Conservation (phyloP, 2,113 vertebrate genomes). For the Cygnus buccinator region DNA sequence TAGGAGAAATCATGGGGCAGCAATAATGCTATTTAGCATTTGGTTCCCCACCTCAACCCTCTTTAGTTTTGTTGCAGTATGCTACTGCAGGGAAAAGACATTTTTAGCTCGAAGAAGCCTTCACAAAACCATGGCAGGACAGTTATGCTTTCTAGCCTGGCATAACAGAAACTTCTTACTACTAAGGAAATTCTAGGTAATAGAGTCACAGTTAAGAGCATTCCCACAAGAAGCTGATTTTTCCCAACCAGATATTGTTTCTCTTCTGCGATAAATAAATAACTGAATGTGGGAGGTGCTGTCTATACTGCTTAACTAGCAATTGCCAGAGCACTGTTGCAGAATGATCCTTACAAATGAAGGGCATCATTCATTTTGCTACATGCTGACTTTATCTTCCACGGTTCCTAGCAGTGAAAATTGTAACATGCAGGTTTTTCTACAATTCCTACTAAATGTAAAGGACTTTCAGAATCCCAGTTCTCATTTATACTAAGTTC, state of each 20-base stretch:
- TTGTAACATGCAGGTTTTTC: neutral
- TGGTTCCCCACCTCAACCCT: neutral
- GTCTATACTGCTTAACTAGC: neutral
- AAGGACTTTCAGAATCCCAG: neutral
- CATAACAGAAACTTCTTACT: neutral
- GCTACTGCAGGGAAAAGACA: neutral
- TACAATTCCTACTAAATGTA: neutral
- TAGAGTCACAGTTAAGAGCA: neutral
- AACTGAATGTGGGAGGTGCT: neutral
- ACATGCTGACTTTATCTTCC: neutral
- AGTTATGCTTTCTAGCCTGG: neutral
- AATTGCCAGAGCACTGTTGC: neutral
- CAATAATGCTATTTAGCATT: neutral
- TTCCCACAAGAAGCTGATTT: neutral
- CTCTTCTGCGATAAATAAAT: neutral
- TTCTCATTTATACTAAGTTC: neutral
- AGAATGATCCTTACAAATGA: neutral
- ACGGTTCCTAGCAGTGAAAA: neutral
- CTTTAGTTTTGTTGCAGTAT: neutral
- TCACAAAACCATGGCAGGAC: neutral
- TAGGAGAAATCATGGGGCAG: constrained; percentile 10
- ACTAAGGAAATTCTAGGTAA: neutral
- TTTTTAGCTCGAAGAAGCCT: neutral
- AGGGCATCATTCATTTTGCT: neutral
- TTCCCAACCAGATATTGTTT: neutral